Base-by-base conservation (phyloP, 2,113 vertebrate genomes). In the Petrocephalus zakoni region DNA sequence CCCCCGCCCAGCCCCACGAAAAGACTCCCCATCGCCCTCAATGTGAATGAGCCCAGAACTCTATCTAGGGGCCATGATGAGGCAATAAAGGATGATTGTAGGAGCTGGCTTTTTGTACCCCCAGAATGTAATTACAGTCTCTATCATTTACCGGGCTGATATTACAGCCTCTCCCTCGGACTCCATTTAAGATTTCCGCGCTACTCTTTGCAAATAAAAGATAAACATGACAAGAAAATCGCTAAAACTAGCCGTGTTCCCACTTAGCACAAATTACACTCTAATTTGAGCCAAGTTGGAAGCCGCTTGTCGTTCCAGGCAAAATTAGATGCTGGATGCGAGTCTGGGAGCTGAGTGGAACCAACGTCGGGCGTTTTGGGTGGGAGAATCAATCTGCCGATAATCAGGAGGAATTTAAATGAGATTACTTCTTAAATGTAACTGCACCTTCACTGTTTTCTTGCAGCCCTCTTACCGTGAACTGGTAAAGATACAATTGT, bases 121-220 rank as follows among this genome's bases (percentile, higher is more conserved):
- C 92, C 91, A 81, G 9, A 88, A 94, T 90, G 91, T 92, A 94
- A 92, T 95, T 94, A 94, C 93, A 90, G 90, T 75, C 75, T 10
- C 91, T 90, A 90, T 92, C 89, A 90, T 92, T 91, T 89, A 89
- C 91, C 21, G 72, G 89, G 92, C 92, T 89, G 92, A 93, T 92
- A 92, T 83, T 2, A 49, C 19, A 55, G 90, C 88, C 92, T 93
- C 90, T 49, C 49, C 61, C 37, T 17, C 87, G 89, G 89, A 92
- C 88, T 86, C 87, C 21, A 61, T 83, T 56, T 84, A 84, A 82
- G 78, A 84, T 83, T 88, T 87, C 82, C 29, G 37, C 56, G 75
- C 75, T 61, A 58, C 78, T 88, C 53, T 19, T 15, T 11, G 2
- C 55, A 84, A 84, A 83, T 88, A 49, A 88, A 88, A 88, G 75